Conservation (phyloP, 1,140 invertebrate genomes). For the Drosophila pachea region DNA sequence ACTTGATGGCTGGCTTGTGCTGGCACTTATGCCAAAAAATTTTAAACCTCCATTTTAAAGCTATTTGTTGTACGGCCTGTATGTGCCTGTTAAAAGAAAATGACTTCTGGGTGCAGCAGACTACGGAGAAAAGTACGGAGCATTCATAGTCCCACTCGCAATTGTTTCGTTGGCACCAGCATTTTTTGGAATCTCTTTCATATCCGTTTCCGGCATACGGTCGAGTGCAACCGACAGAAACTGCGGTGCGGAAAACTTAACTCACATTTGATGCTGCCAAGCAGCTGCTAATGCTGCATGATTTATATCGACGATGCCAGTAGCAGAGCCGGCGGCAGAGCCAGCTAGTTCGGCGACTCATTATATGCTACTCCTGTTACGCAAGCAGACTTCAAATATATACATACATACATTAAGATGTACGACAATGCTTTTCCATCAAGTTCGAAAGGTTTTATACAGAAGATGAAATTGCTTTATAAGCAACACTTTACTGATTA, state of each 20-base stretch:
- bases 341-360: constrained; percentile 41
- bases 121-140: neutral
- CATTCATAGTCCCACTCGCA: constrained; percentile 11
- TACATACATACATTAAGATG: constrained; percentile 8
- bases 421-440: constrained; percentile 11
- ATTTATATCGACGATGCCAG: constrained; percentile 54
- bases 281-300: constrained; percentile 70
- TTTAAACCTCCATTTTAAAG: constrained; percentile 70
- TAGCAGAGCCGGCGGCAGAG: constrained; percentile 18
- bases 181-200: constrained; percentile 45
- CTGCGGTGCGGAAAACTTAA: constrained; percentile 62
- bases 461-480: too few species aligned
- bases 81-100: constrained; percentile 11
- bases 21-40: neutral
- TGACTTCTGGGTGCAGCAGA: constrained; percentile 2
- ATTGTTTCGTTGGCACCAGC: constrained; percentile 58
- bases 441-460: neutral
- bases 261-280: constrained; percentile 69
- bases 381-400: neutral
- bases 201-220: constrained; percentile 46
- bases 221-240: constrained; percentile 39
- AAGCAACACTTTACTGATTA: too few species aligned
- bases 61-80: constrained; percentile 65
- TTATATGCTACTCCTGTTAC: constrained; percentile 53
- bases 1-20: too few species aligned